Conservation (phyloP, 2,113 vertebrate genomes). For the Coreoperca whiteheadi region DNA sequence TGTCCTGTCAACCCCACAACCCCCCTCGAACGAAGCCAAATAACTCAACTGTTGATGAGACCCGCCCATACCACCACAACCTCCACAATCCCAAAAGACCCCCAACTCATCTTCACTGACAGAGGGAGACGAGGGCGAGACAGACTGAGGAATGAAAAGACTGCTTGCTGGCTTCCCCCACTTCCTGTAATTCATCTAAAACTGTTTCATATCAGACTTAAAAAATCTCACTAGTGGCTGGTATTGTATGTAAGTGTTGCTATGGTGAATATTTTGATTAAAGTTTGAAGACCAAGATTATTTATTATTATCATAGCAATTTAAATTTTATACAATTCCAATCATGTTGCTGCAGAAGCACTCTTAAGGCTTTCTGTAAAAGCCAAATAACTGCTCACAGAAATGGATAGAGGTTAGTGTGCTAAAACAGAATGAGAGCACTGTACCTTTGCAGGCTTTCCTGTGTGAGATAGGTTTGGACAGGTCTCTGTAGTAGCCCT, state of each 20-base stretch:
- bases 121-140: conserved; percentile 63
- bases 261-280: neutral
- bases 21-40: conserved; percentile 71
- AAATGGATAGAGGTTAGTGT: neutral
- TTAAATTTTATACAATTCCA: neutral
- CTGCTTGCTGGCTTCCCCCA: conserved; percentile 3
- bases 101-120: conserved; percentile 72
- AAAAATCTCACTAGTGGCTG: neutral
- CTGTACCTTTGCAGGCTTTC: conserved; percentile 97
- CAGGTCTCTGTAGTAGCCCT: conserved; percentile 96
- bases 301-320: neutral
- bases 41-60: conserved; percentile 74
- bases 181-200: conserved; percentile 54
- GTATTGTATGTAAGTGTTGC: neutral
- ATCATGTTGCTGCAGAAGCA: neutral
- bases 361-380: neutral
- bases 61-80: conserved; percentile 55
- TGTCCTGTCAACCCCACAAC: conserved; percentile 81
- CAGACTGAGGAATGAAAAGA: conserved; percentile 51
- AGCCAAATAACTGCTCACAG: neutral
- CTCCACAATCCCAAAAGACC: conserved; percentile 65
- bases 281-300: neutral
- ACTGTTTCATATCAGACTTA: conserved; percentile 1
- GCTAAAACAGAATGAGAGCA: neutral
- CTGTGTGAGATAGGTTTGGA: conserved; percentile 95